Conservation (phyloP, 2,888 invertebrate species). For the Linnaemya tessellans region DNA sequence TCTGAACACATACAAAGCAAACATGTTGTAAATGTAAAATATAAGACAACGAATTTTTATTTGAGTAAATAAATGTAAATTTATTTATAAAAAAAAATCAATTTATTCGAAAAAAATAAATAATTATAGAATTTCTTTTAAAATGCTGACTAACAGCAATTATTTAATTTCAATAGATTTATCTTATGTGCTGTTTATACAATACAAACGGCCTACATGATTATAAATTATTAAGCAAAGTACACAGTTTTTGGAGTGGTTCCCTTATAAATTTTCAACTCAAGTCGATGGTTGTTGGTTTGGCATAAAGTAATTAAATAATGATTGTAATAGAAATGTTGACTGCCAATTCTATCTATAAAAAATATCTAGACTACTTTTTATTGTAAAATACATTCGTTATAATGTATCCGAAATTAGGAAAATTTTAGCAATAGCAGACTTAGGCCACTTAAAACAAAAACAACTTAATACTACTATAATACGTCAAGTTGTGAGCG, state of each 20-base stretch:
- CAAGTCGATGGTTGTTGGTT: too few species aligned
- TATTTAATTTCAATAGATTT: constrained; percentile 1
- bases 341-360: not conserved
- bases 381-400: not conserved
- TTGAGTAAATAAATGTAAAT: not conserved
- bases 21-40: too few species aligned
- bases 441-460: not conserved
- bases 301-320: not conserved
- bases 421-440: not conserved
- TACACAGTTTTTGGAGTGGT: too few species aligned
- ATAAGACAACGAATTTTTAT: too few species aligned
- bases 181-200: not conserved
- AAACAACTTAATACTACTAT: not conserved
- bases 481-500: not conserved
- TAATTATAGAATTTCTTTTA: not conserved
- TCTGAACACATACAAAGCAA: too few species aligned
- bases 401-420: not conserved
- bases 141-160: not conserved
- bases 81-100: not conserved
- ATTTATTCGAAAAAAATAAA: not conserved
- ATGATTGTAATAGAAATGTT: not conserved
- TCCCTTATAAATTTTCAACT: too few species aligned
- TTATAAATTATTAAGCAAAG: not conserved
- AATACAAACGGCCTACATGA: not conserved
- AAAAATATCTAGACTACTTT: not conserved